Evolutionary conservation across 1,140 invertebrate genomes (phyloP).

Genomic region (Matsumurasca onukii): DNA sequence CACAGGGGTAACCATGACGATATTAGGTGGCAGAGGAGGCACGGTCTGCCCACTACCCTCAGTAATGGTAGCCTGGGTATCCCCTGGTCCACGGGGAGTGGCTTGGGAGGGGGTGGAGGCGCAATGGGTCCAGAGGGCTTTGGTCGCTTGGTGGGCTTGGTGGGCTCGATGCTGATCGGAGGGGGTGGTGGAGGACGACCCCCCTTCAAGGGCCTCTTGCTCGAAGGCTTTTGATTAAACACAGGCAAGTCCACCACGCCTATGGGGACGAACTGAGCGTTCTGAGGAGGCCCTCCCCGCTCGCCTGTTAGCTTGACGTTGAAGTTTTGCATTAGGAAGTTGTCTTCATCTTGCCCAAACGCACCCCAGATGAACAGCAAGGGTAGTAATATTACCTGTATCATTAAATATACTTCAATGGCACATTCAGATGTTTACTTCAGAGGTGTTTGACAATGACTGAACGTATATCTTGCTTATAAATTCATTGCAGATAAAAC

Average conservation of each 20-base stretch:
- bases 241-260: not conserved
- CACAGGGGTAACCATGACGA: not conserved
- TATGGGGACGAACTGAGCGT: slow-evolving; percentile 21
- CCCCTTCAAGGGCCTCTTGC: not conserved
- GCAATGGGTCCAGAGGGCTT: not conserved
- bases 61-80: not conserved
- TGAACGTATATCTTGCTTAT: no score
- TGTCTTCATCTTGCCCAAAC: not conserved
- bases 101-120: not conserved
- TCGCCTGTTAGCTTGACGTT: slow-evolving; percentile 15
- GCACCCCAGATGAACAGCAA: not conserved
- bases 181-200: slow-evolving; percentile 3
- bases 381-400: not conserved
- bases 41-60: not conserved
- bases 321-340: not conserved
- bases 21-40: not conserved
- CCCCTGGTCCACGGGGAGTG: not conserved
- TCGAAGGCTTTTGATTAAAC: not conserved
- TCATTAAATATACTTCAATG: not conserved
- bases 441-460: no score
- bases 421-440: no score
- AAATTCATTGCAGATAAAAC: no score
- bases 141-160: not conserved
- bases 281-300: slow-evolving; percentile 3
- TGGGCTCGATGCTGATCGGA: not conserved